Conservation (phyloP, 2,888 invertebrate genomes). For the Hirtodrosophila confusa region DNA sequence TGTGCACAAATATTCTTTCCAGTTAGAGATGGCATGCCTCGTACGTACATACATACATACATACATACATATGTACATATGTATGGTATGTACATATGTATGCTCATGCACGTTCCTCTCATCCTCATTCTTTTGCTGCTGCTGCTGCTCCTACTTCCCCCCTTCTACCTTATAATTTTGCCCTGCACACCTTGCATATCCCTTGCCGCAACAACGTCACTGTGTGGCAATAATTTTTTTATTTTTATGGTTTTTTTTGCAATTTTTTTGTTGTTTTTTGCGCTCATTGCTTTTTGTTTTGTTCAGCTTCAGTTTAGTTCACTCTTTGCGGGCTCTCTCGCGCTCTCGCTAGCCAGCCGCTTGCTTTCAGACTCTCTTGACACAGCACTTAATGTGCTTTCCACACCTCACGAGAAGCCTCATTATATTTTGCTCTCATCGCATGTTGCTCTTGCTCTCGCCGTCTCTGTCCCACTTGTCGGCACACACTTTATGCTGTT, state of each 20-base stretch:
- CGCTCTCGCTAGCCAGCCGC: conserved; percentile 2
- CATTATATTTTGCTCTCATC: conserved; percentile 25
- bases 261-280: conserved; percentile 16
- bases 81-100: no score
- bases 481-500: conserved; percentile 23
- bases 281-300: conserved; percentile 46
- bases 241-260: conserved; percentile 3
- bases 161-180: no score
- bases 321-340: conserved; percentile 1
- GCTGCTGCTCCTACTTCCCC: no score
- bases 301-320: conserved; percentile 49
- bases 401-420: conserved; percentile 20
- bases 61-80: neutral
- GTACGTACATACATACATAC: conserved; percentile 4
- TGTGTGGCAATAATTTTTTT: conserved; percentile 31
- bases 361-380: conserved; percentile 1
- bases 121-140: no score
- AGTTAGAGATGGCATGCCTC: conserved; percentile 39
- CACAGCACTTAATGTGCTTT: conserved; percentile 21
- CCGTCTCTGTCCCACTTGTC: conserved; percentile 1
- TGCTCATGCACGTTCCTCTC: no score
- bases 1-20: conserved; percentile 47
- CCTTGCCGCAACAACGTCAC: conserved; percentile 31
- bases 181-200: no score
- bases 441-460: conserved; percentile 5